A percentile compares a stretch with the other conserved stretches of the same genome.
These are phyloP conservation scores for Cydia pomonella DNA, from an alignment of 1,140 invertebrate genomes.

Conservation along the genomic window DNA sequence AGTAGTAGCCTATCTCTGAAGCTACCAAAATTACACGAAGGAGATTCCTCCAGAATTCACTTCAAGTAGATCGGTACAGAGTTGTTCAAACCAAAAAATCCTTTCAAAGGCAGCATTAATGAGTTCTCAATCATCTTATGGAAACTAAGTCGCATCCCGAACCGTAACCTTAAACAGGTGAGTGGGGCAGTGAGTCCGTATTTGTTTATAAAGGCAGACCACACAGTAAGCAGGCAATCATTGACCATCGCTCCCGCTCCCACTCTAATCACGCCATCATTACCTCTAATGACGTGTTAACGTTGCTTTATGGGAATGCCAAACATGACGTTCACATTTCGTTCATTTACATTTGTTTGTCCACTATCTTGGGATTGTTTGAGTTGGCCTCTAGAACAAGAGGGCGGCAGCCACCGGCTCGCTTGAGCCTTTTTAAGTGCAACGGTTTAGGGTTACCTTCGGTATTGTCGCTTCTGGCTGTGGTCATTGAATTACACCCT, in stretches of 20 bases:
- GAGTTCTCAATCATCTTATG: neutral
- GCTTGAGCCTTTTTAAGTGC: constrained; percentile 61
- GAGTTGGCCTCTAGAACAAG: constrained; percentile 76
- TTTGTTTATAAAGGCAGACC: constrained; percentile 76
- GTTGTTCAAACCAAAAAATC: neutral
- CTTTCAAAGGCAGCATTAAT: neutral
- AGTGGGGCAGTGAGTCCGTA: constrained; percentile 44
- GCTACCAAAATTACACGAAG: no score
- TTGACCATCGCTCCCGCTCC: constrained; percentile 64
- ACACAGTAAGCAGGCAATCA: constrained; percentile 75
- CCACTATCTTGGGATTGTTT: constrained; percentile 75
- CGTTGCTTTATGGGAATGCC: constrained; percentile 79
- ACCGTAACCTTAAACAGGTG: constrained; percentile 29
- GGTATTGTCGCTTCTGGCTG: constrained; percentile 47
- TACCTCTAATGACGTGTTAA: constrained; percentile 80
- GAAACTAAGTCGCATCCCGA: constrained; percentile 16
- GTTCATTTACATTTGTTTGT: constrained; percentile 80
- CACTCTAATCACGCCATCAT: constrained; percentile 78
- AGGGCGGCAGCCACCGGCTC: constrained; percentile 74
- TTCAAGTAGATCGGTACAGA: neutral
- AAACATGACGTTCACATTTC: constrained; percentile 80
- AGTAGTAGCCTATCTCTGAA: no score
- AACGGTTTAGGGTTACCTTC: constrained; percentile 61
- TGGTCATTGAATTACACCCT: constrained; percentile 42
- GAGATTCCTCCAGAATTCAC: neutral